These are phyloP conservation scores for Clarias pachynema DNA, from an alignment of 2,797 vertebrate genomes.

Conservation along the genomic window DNA sequence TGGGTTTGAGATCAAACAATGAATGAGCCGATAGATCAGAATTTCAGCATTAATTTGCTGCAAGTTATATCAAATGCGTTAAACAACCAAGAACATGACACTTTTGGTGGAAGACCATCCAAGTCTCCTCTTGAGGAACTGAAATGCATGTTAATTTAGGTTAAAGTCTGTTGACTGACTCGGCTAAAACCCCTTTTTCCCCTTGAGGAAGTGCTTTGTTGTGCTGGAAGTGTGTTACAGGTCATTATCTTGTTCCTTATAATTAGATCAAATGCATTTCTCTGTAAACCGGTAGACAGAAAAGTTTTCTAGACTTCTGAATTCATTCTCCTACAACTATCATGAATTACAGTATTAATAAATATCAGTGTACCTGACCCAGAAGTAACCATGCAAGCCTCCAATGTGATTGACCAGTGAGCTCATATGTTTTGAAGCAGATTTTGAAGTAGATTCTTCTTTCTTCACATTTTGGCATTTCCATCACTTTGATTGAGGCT, in stretches of 20 bases:
- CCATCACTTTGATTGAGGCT: neutral
- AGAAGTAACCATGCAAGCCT: neutral
- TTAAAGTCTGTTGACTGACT: neutral
- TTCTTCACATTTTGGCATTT: neutral
- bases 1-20: neutral
- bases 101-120: neutral
- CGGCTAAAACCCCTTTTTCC: neutral
- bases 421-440: neutral
- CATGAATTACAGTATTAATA: neutral
- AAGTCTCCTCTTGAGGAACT: neutral
- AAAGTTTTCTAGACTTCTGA: neutral
- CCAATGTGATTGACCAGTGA: neutral
- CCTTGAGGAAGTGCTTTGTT: neutral
- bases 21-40: neutral
- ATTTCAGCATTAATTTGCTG: neutral
- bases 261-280: neutral
- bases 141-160: neutral
- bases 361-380: neutral
- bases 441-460: neutral
- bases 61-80: neutral
- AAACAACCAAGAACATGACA: neutral
- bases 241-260: neutral
- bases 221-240: neutral
- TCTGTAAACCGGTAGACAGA: neutral
- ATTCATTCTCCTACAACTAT: neutral